phyloP scores from a whole-genome alignment of 2,113 vertebrate species.

The Rattus norvegicus region DNA sequence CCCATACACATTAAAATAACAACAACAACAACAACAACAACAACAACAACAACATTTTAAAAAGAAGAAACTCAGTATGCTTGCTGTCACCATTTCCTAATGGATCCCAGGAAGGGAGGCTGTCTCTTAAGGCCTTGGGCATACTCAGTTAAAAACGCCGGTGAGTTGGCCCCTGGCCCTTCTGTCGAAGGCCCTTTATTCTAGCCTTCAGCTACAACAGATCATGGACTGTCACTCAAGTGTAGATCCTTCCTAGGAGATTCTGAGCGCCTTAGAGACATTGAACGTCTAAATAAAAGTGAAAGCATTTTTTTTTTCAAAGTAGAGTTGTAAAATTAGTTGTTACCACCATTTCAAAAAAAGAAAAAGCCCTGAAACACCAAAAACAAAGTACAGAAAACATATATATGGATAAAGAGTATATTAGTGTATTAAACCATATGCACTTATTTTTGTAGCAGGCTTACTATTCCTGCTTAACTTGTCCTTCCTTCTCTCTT shows the following conservation, averaged over 20 bases:
- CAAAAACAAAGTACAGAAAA: not conserved
- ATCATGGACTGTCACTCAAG: not conserved
- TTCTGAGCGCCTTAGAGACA: not conserved
- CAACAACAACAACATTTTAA: not conserved
- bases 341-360: conserved; percentile 36
- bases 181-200: not conserved
- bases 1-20: not conserved
- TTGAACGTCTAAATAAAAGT: conserved; percentile 54
- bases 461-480: not conserved
- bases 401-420: conserved; percentile 11
- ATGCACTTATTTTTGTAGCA: conserved; percentile 21
- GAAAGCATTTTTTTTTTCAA: conserved; percentile 58
- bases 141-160: not conserved
- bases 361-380: not conserved
- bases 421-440: not conserved
- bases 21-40: not conserved
- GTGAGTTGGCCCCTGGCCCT: not conserved
- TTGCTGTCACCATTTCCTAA: conserved; percentile 9
- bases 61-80: not conserved
- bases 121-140: conserved; percentile 17
- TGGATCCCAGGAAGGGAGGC: not conserved
- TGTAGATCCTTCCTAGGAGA: conserved; percentile 3
- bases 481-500: not conserved
- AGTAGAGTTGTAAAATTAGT: conserved; percentile 32
- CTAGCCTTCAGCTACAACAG: not conserved